Evolutionary conservation across 1,140 invertebrate genomes (phyloP).

Genomic region (Dinothrombium tinctorium): DNA sequence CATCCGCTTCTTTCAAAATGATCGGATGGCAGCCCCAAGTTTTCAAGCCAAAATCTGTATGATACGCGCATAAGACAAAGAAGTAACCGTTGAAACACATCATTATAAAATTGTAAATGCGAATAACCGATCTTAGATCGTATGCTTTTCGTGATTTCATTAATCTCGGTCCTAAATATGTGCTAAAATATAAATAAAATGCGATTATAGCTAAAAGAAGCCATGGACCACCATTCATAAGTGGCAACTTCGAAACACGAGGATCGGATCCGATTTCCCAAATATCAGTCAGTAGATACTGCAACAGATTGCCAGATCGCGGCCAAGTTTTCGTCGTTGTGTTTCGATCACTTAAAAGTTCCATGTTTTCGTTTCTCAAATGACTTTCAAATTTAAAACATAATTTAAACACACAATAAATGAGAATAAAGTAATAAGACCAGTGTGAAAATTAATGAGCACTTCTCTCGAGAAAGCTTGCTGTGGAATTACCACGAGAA

Average conservation of each 20-base stretch:
- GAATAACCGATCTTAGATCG: conserved; percentile 39
- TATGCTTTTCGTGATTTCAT: conserved; percentile 24
- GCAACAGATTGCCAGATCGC: neutral
- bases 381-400: no score
- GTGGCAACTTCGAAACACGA: conserved; percentile 51
- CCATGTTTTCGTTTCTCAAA: no score
- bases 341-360: no score
- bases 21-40: conserved; percentile 10
- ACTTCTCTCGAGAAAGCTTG: no score
- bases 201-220: conserved; percentile 33
- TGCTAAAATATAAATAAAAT: conserved; percentile 14
- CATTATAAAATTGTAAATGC: conserved; percentile 41
- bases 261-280: conserved; percentile 32
- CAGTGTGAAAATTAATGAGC: no score
- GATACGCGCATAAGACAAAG: neutral
- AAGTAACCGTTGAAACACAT: conserved; percentile 13
- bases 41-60: neutral
- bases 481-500: no score
- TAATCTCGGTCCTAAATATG: conserved; percentile 19
- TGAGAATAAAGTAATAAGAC: no score
- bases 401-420: no score
- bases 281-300: conserved; percentile 5
- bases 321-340: neutral
- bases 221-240: conserved; percentile 33
- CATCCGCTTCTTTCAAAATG: conserved; percentile 2